Base-by-base conservation (phyloP, 2,797 vertebrate species). In the Sebastiscus tertius region DNA sequence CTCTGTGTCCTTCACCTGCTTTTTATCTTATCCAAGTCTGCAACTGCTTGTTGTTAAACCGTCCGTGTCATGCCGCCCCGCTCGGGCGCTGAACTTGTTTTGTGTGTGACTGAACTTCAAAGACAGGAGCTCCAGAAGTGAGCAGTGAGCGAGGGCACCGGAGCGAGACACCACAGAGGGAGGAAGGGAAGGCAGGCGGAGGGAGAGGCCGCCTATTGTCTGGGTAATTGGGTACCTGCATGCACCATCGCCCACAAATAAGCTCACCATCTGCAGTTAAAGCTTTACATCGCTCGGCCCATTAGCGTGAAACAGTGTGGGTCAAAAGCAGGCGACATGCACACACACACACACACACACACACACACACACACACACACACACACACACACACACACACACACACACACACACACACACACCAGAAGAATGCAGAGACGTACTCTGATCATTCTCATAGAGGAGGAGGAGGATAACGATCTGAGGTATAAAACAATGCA, bases 161-260 rank as follows among this genome's bases (percentile, higher is more conserved):
- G 39, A 42, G 39, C 39, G 36, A 69, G 49, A 33, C 20, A 20
- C 55, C 54, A n/a, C 61, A 33, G 70, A 1, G 42, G 18, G 46
- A 20, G 3, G 69, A 6, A 10, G 14, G 24, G 69, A 3, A 36
- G 8, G 13, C 34, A 34, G 26, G 56, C 46, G 5, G 16, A 55
- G 20, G 14, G 22, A 58, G 65, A 64, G 8, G 36, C 54, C 16
- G 67, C 55, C 31, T 76, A 60, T 79, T 80, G 77, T 75, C 10
- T 33, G 66, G 8, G 39, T 66, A 58, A 83, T 70, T 72, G 72
- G 64, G 63, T 54, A 66, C 75, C 22, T 66, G 63, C 63, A 88
- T 6, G 67, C 80, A 26, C 75, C 77, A 60, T 66, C 55, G 13
- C 70, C 66, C 62, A 8, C 39, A 62, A 63, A 72, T 72, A 39